Evolutionary conservation across 53 echinoderm and acorn worm genomes (phyloP), one percentile per base, ranked within the genome.

Genomic region (Henricia sp.): DNA sequence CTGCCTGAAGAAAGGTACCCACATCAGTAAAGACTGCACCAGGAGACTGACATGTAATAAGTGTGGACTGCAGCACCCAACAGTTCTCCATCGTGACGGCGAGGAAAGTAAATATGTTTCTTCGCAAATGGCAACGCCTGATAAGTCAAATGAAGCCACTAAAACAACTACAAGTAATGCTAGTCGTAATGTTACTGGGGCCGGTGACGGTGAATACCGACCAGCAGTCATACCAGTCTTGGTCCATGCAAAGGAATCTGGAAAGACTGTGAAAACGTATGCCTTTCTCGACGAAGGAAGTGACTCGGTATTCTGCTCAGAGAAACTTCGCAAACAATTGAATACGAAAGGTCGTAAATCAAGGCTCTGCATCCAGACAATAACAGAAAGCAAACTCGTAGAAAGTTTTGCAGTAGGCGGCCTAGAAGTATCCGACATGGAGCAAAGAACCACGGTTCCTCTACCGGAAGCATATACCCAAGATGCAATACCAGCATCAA

Each of bases 251-350:
- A 60, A 60, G 32, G 16, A 60, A 35, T 35, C 68, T 10, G 36
- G 68, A 68, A 68, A 68, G 68, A 68, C 68, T 68, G 41, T 35
- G 33, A 74, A 91, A 20, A 93, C 91, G 0, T 88, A 93, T 48
- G 88, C 87, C 34, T 84, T 93, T 60, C 29, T 93, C 6, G 90
- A 90, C 59, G 83, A 51, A 57, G 88, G 90, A 6, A 93, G 90
- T 41, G 72, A 83, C 23, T 66, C 82, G 14, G 65, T 70, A 26
- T 90, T 90, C 59, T 85, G 77, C 34, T 16, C 92, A 35, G 56
- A 71, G 17, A 28, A 4, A 4, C 66, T 90, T 26, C 33, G 52
- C 42, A 40, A 82, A 21, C 76, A 86, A 52, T 42, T 86, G 33
- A 70, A 82, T n/a, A 52, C 30, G 11, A 36, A 35, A 37, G 25